Conservation (phyloP, 2,113 vertebrate species). For the Amphilophus citrinellus region DNA sequence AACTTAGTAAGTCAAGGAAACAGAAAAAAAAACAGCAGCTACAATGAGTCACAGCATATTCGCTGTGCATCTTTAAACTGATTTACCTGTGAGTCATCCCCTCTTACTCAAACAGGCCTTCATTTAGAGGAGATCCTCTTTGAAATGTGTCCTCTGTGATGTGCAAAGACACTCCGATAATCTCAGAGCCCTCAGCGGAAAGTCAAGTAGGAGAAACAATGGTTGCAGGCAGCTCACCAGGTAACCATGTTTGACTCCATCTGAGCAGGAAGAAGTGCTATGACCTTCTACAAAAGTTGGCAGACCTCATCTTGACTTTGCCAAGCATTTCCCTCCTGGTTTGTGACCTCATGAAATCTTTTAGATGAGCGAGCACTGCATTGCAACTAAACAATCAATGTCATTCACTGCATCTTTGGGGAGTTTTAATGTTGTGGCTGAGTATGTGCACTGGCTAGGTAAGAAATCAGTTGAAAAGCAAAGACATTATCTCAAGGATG, state of each 20-base stretch:
- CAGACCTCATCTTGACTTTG: background rate
- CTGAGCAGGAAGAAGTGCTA: background rate
- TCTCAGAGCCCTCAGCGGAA: slow-evolving; percentile 7
- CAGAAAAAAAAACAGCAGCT: background rate
- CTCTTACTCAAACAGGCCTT: slow-evolving; percentile 24
- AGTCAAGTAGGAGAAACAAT: slow-evolving; percentile 18
- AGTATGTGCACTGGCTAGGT: background rate
- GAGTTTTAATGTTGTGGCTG: background rate
- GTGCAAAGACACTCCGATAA: slow-evolving; percentile 19
- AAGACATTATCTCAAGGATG: background rate
- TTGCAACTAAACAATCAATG: background rate
- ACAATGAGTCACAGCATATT: slow-evolving; percentile 17
- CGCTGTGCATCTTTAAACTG: slow-evolving; percentile 24
- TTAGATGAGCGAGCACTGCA: background rate
- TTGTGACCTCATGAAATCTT: background rate
- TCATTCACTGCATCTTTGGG: background rate
- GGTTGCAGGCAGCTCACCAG: background rate
- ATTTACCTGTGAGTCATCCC: slow-evolving; percentile 35
- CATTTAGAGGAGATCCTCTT: slow-evolving; percentile 15
- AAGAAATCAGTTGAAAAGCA: background rate
- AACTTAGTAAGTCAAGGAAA: background rate
- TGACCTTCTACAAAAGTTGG: background rate
- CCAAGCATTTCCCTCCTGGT: background rate
- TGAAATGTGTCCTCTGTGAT: slow-evolving; percentile 32
- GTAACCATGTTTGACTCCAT: background rate